phyloP scores from a whole-genome alignment of 2,113 vertebrate genomes.

The Dinomys branickii region DNA sequence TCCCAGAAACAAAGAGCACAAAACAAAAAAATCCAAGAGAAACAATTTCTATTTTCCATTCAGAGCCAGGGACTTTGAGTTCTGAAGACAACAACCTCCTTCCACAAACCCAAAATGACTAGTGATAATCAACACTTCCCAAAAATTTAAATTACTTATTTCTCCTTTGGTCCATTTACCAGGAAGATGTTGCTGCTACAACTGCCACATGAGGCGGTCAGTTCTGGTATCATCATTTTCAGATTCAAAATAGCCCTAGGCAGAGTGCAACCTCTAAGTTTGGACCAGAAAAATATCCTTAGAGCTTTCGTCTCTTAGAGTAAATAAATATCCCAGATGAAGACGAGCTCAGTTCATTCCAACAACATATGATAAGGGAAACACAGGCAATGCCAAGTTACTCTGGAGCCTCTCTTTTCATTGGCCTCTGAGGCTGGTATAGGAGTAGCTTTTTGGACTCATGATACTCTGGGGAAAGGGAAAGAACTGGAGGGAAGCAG shows the following conservation, averaged over 20 bases:
- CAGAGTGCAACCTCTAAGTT: not conserved
- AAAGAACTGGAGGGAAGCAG: too few species aligned
- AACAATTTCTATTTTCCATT: not conserved
- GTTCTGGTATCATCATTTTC: not conserved
- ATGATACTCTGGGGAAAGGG: rapidly evolving
- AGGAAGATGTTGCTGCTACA: not conserved
- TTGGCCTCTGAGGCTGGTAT: not conserved
- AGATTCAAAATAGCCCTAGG: not conserved
- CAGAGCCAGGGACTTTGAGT: not conserved
- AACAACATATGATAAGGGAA: not conserved
- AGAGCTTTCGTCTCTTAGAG: not conserved
- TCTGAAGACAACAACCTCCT: not conserved
- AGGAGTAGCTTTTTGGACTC: too few species aligned
- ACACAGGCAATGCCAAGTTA: not conserved
- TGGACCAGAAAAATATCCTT: not conserved
- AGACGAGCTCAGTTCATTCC: not conserved
- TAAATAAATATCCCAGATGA: not conserved
- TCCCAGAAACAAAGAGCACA: not conserved
- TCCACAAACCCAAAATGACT: not conserved
- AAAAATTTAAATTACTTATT: not conserved
- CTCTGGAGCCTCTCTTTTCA: not conserved
- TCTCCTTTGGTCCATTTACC: not conserved
- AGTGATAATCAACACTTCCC: not conserved
- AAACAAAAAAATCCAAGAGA: not conserved
- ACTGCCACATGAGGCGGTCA: not conserved